phyloP scores from a whole-genome alignment of 2,113 vertebrate genomes.

The Zapornia atra region DNA sequence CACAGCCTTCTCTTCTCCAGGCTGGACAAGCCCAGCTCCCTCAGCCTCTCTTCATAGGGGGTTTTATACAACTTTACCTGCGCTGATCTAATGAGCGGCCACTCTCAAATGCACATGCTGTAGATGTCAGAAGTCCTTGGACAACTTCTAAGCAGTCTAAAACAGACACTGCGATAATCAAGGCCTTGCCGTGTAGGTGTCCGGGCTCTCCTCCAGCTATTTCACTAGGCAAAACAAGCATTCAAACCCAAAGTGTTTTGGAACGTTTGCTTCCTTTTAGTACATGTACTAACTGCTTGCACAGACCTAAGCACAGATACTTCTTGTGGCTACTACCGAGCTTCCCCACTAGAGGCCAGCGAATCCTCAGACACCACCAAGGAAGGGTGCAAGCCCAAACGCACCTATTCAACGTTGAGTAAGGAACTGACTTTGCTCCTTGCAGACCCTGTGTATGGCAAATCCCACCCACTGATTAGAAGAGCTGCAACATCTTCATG shows the following conservation, averaged over 20 bases:
- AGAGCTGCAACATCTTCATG: background rate
- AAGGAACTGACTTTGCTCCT: background rate
- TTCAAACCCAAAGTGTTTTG: background rate
- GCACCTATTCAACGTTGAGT: accelerated
- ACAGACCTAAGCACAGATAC: background rate
- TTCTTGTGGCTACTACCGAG: background rate
- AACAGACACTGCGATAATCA: background rate
- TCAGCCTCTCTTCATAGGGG: too few relatives aligned
- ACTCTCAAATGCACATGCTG: background rate
- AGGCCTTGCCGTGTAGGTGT: background rate
- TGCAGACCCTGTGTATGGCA: background rate
- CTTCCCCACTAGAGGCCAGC: conserved; percentile 74
- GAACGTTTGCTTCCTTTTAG: background rate
- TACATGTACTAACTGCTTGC: accelerated
- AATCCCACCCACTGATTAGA: background rate
- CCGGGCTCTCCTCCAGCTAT: background rate
- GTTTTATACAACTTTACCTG: background rate
- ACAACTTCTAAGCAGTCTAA: background rate
- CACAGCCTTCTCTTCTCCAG: too few relatives aligned
- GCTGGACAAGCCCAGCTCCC: too few relatives aligned
- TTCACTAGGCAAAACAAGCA: background rate
- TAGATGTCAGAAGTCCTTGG: background rate
- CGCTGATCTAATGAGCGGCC: background rate
- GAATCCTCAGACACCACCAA: conserved; percentile 52
- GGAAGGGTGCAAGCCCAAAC: background rate